Evolutionary conservation across 2,113 vertebrate genomes (phyloP), one percentile per base, ranked within the genome.

Genomic region (Catharus fuscescens): DNA sequence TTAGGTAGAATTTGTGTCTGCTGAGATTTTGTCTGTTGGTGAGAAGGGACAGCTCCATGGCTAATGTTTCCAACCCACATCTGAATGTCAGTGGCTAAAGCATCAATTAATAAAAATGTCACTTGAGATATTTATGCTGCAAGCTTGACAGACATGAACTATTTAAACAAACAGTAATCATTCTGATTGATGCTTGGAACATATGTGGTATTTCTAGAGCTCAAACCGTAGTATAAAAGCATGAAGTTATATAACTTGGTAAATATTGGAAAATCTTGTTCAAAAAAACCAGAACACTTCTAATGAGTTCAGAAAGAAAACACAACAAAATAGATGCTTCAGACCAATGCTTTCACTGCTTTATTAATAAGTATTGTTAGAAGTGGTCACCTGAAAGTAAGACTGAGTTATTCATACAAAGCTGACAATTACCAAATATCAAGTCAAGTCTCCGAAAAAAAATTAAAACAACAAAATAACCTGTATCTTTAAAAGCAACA

Each of bases 271-370:
- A 90, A 92, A n/a, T 12, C 44, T 62, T 79, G 18, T 48, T 80
- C 34, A 45, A 81, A 80, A 91, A 94, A 38, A 28, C 0, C 2
- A 38, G 23, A 74, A 56, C 28, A 42, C 34, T 52, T 62, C 28
- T 54, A 70, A 38, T 9, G 14, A 87, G 32, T 93, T 92, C 79
- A 86, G 71, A 96, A 96, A 90, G 64, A 94, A 94, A 93, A 90
- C 94, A 90, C 90, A 94, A 96, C 93, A 80, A 94, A 95, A 93
- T 34, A 7, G 12, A 57, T 71, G 48, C 86, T 93, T 95, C 74
- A 88, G 85, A 90, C 56, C 61, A 92, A 80, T n/a, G 65, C 26
- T 80, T 94, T 93, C 72, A 90, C 36, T 67, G 40, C 59, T 97
- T 97, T 96, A 96, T 96, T 97, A 78, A 52, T 1, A 87, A 59